A percentile compares a stretch with the other conserved stretches of the same genome.
These are phyloP conservation scores for Heliothis peltigera DNA, from an alignment of 2,888 invertebrate genomes.

Conservation along the genomic window DNA sequence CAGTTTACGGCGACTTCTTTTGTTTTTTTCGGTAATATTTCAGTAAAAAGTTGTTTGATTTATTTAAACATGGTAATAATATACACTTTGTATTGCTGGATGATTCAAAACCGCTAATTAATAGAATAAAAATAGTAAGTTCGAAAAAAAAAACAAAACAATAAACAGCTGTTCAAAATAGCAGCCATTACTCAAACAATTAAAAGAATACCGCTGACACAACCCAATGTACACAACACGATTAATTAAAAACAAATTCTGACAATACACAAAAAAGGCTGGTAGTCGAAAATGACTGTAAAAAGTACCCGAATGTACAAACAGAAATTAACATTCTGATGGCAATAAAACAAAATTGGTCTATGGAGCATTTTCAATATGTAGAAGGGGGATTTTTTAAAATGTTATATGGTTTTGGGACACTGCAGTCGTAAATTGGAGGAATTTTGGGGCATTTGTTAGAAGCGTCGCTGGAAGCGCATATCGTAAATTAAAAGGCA, in stretches of 20 bases:
- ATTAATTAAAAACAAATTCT: constrained; percentile 53
- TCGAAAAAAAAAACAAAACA: neutral
- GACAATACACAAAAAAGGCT: constrained; percentile 40
- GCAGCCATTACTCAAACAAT: constrained; percentile 23
- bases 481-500: constrained; percentile 57
- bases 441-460: constrained; percentile 71
- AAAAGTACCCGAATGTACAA: constrained; percentile 21
- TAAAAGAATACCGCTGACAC: constrained; percentile 28
- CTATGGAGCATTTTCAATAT: constrained; percentile 23
- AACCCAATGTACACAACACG: constrained; percentile 24
- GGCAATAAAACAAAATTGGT: constrained; percentile 36
- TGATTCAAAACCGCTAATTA: too few relatives aligned
- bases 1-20: too few relatives aligned
- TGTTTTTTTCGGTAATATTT: too few relatives aligned
- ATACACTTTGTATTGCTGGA: too few relatives aligned
- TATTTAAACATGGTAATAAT: too few relatives aligned
- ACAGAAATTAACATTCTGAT: constrained; percentile 46
- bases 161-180: neutral
- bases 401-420: constrained; percentile 58
- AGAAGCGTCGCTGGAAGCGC: constrained; percentile 64
- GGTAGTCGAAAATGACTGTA: constrained; percentile 18
- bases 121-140: neutral
- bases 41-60: too few relatives aligned
- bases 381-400: constrained; percentile 31
- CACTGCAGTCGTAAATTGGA: constrained; percentile 65